Base-by-base conservation (phyloP, 2,113 vertebrate genomes). In the Thunnus maccoyii region DNA sequence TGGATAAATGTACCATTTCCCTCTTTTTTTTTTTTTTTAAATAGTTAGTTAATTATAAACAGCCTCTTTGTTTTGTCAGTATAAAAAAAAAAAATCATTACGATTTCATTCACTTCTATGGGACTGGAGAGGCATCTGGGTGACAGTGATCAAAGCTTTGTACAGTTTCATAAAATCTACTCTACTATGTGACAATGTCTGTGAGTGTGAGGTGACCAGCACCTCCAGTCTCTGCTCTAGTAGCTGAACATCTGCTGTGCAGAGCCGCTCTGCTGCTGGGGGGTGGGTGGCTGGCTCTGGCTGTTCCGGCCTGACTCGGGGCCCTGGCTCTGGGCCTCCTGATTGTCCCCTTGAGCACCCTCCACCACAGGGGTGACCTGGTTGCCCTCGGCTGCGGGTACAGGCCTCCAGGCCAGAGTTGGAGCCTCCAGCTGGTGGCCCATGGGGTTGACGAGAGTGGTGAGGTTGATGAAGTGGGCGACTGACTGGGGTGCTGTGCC, bases 401-500 rank as follows among this genome's bases (percentile, higher is more conserved):
- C 95, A 0, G 98, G 95, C 87, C 98, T 96, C 98, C 98, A 99
- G 0, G 96, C 91, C 56, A 99, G 93, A 1, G 96, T 95, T 5
- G 96, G 96, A 63, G 95, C 95, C 22, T 98, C 97, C 4, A 99
- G 94, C 86, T 96, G 96, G 87, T 87, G 96, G 6, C 96, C 89
- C 79, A 99, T 96, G 79, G 98, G 98, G 93, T 99, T 99, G 90
- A 99, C 98, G 78, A 99, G 94, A 7, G 97, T 97, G 91, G 97
- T 96, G 46, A 99, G 95, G 88, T 99, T 99, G 91, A 99, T 99
- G 89, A 99, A 99, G 87, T 99, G 98, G 0, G 98, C 96, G 27
- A 99, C 97, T 0, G 98, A 97, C 67, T 97, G 98, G 0, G 96
- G 88, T 0, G 86, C 69, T 2, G 92, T 80, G 0, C 94, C 30